Conservation (phyloP, 2,797 vertebrate genomes). For the Pseudochirops corinnae region DNA sequence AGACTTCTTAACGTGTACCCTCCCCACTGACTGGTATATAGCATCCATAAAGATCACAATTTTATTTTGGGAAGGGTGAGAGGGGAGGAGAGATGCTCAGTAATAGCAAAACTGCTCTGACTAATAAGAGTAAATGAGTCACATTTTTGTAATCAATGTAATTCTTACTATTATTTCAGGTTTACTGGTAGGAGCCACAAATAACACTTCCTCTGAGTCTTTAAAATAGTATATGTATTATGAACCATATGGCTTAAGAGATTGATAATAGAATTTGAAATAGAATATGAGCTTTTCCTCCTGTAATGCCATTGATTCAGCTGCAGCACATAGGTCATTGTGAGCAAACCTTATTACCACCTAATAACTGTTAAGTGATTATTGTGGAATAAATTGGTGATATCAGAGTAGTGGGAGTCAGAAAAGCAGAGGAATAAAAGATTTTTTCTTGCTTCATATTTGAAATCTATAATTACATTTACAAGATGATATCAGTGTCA, state of each 20-base stretch:
- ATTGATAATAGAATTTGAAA: neutral
- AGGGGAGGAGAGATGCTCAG: neutral
- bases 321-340: neutral
- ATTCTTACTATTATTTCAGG: slow-evolving; percentile 51
- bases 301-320: neutral
- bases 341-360: neutral
- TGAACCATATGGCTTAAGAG: slow-evolving; percentile 28
- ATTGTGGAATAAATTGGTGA: neutral
- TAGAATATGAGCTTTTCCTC: neutral
- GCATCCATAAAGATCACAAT: slow-evolving; percentile 42
- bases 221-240: neutral
- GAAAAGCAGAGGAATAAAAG: neutral
- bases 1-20: slow-evolving; percentile 43
- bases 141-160: slow-evolving; percentile 59
- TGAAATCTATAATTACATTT: neutral
- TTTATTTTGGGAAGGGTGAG: slow-evolving; percentile 39
- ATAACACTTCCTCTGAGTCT: slow-evolving; percentile 50
- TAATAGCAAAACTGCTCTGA: slow-evolving; percentile 22
- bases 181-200: slow-evolving; percentile 13
- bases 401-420: neutral
- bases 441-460: neutral
- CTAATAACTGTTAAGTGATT: neutral
- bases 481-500: neutral
- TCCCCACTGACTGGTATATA: slow-evolving; percentile 31
- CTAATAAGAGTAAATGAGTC: slow-evolving; percentile 61